Evolutionary conservation across 2,797 vertebrate species (phyloP), one percentile per base, ranked within the genome.

Genomic region (Carcharodon carcharias): DNA sequence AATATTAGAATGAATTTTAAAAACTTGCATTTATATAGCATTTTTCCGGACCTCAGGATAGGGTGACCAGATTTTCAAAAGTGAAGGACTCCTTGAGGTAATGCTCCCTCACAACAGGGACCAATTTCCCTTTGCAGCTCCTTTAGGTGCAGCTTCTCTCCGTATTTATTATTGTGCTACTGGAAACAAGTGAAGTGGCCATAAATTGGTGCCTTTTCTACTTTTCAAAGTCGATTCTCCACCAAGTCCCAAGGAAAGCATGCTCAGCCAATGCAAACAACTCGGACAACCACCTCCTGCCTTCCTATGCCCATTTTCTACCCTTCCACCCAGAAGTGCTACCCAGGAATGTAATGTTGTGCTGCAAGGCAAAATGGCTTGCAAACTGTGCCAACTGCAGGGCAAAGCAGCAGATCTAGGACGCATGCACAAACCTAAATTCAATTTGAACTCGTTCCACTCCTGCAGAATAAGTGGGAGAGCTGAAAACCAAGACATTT

Each of bases 61-160:
- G 11, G 31, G 31, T 77, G 11, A 77, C 12, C 71, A 35, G 1
- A n/a, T 77, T 77, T 77, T 77, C 31, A n/a, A 77, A 77, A n/a
- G 71, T 77, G 31, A 77, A 96, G 97, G 65, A 97, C 96, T 98
- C 97, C 92, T 99, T 97, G 96, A 99, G 97, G 96, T 99, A 99
- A 67, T 99, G 99, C 97, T 99, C 99, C 77, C 99, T 98, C 96
- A 99, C 99, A 40, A 99, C 98, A 14, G 99, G 98, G 96, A 99
- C 98, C 69, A 98, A 98, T 96, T 98, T 97, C 40, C 99, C 99
- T 0, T 98, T 98, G 97, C 97, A 98, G 96, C 98, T 98, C 97
- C 98, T 50, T 98, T 97, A 99, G 97, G 95, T 98, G 98, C 54
- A 99, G 97, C 73, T 97, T 96, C 97, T 98, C 97, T 99, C 99